A percentile compares a stretch with the other conserved stretches of the same genome.
Conservation (phyloP, 2,797 vertebrate species). For the Columba guinea region DNA sequence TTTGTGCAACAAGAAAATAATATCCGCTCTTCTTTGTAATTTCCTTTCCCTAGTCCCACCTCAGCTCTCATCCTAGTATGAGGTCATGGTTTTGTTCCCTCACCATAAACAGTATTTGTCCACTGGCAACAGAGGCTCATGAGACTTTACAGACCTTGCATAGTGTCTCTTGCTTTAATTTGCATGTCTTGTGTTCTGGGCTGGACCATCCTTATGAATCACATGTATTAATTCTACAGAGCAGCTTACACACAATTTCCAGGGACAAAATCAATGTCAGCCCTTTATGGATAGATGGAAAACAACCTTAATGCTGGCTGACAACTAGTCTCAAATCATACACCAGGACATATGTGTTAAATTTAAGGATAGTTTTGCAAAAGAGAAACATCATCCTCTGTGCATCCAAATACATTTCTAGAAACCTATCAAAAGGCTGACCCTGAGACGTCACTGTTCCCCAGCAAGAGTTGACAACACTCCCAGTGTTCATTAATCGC, state of each 20-base stretch:
- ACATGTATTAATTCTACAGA: background rate
- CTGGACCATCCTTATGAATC: background rate
- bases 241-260: background rate
- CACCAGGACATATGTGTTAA: fast-evolving
- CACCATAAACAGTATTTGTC: background rate
- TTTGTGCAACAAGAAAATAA: background rate
- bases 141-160: background rate
- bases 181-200: background rate
- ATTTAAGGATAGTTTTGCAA: background rate
- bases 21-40: background rate
- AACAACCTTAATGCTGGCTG: background rate
- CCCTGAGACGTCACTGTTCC: background rate
- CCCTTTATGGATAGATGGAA: background rate
- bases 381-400: background rate
- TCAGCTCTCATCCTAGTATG: background rate
- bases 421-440: background rate
- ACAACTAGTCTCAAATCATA: background rate
- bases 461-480: background rate
- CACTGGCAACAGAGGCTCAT: background rate
- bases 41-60: background rate
- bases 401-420: background rate
- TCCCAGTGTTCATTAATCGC: background rate
- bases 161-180: background rate
- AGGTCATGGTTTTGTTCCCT: background rate
- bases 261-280: background rate